Percentiles rank a stretch among this genome's conserved stretches.
These are phyloP conservation scores for Nannospalax galili DNA, from an alignment of 2,113 vertebrate genomes.

Conservation along the genomic window DNA sequence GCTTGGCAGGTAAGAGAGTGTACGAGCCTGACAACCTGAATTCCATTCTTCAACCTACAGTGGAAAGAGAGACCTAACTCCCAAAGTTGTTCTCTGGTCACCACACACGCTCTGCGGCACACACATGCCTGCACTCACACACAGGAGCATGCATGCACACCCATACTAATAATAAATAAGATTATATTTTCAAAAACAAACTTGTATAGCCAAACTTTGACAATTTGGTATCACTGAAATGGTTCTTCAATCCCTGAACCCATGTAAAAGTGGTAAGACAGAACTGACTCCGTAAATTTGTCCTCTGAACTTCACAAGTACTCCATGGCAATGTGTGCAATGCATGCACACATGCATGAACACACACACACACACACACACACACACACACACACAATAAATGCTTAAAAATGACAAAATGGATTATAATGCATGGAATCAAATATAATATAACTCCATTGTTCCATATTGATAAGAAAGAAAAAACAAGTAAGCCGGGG, in stretches of 20 bases:
- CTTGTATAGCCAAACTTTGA: background rate
- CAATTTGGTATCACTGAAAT: background rate
- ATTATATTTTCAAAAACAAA: background rate
- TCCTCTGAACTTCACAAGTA: background rate
- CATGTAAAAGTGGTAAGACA: background rate
- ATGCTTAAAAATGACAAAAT: background rate
- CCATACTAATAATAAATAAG: background rate
- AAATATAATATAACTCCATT: conserved; percentile 5
- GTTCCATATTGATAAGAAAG: background rate
- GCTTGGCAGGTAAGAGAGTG: too few species aligned
- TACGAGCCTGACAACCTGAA: background rate
- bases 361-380: background rate
- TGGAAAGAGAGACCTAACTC: too few species aligned
- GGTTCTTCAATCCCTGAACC: background rate
- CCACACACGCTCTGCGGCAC: background rate
- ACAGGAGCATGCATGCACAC: background rate
- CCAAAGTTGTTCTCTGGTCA: background rate
- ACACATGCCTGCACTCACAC: background rate
- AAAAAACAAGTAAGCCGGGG: background rate
- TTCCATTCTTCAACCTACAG: too few species aligned
- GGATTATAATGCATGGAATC: background rate
- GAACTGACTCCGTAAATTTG: background rate
- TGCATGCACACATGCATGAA: background rate
- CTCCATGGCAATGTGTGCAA: background rate
- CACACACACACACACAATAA: background rate